phyloP scores from a whole-genome alignment of 2,888 invertebrate species.

The Portevinia maculata region DNA sequence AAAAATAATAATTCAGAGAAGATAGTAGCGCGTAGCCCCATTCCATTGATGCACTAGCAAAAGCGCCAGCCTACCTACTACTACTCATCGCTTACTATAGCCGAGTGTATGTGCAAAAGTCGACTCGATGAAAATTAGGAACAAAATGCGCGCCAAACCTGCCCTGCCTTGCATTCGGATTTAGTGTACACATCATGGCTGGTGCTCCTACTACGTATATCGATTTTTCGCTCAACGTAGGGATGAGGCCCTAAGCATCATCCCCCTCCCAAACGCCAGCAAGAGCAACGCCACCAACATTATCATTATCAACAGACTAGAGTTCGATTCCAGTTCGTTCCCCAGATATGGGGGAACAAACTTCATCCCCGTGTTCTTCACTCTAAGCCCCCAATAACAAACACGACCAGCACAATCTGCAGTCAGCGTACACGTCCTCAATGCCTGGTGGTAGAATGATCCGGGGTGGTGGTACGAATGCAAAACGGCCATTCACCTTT shows the following conservation, averaged over 20 bases:
- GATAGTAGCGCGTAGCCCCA: slow-evolving; percentile 35
- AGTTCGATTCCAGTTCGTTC: slow-evolving; percentile 64
- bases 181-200: slow-evolving; percentile 73
- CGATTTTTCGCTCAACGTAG: slow-evolving; percentile 57
- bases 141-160: slow-evolving; percentile 74
- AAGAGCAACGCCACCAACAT: slow-evolving; percentile 14
- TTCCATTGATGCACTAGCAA: slow-evolving; percentile 14
- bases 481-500: slow-evolving; percentile 72
- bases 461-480: slow-evolving; percentile 47
- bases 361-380: slow-evolving; percentile 30
- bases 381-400: slow-evolving; percentile 67
- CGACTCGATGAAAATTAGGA: slow-evolving; percentile 65
- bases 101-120: slow-evolving; percentile 15
- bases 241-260: slow-evolving; percentile 52
- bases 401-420: slow-evolving; percentile 74
- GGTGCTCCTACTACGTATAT: slow-evolving; percentile 69
- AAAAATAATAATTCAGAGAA: not conserved
- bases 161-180: slow-evolving; percentile 73
- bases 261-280: slow-evolving; percentile 1
- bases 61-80: slow-evolving; percentile 7
- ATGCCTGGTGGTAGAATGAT: slow-evolving; percentile 29
- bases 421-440: slow-evolving; percentile 43
- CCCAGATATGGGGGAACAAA: slow-evolving; percentile 49
- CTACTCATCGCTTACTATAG: slow-evolving; percentile 19
- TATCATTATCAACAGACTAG: slow-evolving; percentile 45